Evolutionary conservation across 2,888 invertebrate genomes (phyloP).

Genomic region (Drosophila maculinotata): DNA sequence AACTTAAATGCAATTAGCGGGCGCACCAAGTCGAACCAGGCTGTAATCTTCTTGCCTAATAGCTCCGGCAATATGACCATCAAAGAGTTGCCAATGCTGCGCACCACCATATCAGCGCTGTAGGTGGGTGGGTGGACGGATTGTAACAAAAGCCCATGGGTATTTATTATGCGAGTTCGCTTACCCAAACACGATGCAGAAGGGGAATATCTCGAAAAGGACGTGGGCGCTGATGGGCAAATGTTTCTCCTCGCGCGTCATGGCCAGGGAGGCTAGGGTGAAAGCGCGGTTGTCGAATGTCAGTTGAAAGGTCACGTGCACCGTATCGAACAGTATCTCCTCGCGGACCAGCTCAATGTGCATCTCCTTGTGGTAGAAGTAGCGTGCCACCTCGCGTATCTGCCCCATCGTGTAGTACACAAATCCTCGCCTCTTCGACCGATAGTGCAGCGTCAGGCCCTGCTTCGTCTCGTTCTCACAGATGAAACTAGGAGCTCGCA

Average conservation of each 20-base stretch:
- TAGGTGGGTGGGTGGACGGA: slow-evolving; percentile 10
- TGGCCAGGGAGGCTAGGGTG: slow-evolving; percentile 92
- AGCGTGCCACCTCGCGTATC: slow-evolving; percentile 95
- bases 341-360: slow-evolving; percentile 95
- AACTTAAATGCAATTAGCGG: slow-evolving; percentile 98
- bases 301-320: slow-evolving; percentile 96
- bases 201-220: slow-evolving; percentile 98
- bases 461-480: slow-evolving; percentile 97
- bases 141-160: neutral
- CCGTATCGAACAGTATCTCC: slow-evolving; percentile 94
- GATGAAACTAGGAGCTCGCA: slow-evolving; percentile 97
- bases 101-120: slow-evolving; percentile 94
- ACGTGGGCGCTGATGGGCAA: slow-evolving; percentile 95
- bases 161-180: slow-evolving; percentile 58
- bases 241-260: slow-evolving; percentile 95
- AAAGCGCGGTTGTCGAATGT: slow-evolving; percentile 97
- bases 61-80: slow-evolving; percentile 95
- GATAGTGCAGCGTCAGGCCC: slow-evolving; percentile 96
- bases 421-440: slow-evolving; percentile 96
- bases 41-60: slow-evolving; percentile 94
- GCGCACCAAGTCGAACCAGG: slow-evolving; percentile 95
- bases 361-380: slow-evolving; percentile 98
- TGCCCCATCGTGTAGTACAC: slow-evolving; percentile 99
- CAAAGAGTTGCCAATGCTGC: slow-evolving; percentile 95
- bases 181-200: slow-evolving; percentile 98